Base-by-base conservation (phyloP, 1,140 invertebrate species). In the Drosophila bocki region DNA sequence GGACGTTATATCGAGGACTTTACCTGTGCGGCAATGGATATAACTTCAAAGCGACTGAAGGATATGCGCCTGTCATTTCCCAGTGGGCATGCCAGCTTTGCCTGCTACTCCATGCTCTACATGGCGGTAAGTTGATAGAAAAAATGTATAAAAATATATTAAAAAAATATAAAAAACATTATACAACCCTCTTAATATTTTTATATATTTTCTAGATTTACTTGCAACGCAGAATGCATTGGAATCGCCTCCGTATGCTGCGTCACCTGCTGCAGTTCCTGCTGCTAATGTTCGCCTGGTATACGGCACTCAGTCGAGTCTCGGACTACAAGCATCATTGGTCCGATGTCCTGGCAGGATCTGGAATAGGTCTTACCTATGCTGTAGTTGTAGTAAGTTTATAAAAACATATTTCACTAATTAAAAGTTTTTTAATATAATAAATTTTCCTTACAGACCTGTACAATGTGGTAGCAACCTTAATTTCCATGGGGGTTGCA, bases 281-380 rank as follows among this genome's bases (percentile, higher is more conserved):
- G 7, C 95, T 96, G 22, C 91, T 98, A 13, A 93, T 95, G 88
- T 93, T 97, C 83, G 95, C 97, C 29, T 96, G 96, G 95, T 97
- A 95, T 84, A 97, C 97, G 7, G 96, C 96, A 7, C 95, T 98
- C 93, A 96, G 97, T 3, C 94, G 98, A 35, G 95, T 99, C 29
- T 97, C 97, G 4, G 97, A 99, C 94, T 98, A 99, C 93, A 99
- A 99, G 93, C 98, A 99, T 93, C 98, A 99, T 91, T 98, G 97
- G 79, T 86, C 86, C 68, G 96, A 96, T 92, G 95, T 96, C 3
- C 82, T 95, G 5, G 93, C 93, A 32, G 95, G 95, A 2, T 93
- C 94, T 35, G 75, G 80, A 11, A 94, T 95, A 54, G 95, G 95
- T 1, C 79, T 94, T 4, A 82, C 94, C 9, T 94, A 93, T 60